Conservation (phyloP, 2,797 vertebrate species). For the Sandelia bainsii region DNA sequence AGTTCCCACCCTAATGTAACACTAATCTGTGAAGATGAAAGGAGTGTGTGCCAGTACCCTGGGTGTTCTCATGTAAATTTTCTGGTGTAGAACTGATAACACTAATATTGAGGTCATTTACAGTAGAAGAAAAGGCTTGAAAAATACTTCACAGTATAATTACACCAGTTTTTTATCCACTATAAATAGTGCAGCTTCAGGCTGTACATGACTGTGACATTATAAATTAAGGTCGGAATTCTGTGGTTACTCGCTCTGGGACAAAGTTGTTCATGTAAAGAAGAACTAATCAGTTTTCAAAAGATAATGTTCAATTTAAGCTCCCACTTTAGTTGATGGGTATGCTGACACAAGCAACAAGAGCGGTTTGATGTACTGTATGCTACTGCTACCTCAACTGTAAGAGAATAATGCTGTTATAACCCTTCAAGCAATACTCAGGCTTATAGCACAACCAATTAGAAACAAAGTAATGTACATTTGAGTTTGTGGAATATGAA, state of each 20-base stretch:
- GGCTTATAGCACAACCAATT: slow-evolving; percentile 27
- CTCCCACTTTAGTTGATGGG: slow-evolving; percentile 24
- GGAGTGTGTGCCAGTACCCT: slow-evolving; percentile 22
- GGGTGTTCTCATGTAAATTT: slow-evolving; percentile 49
- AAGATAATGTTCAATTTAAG: slow-evolving; percentile 48
- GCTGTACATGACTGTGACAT: slow-evolving; percentile 57
- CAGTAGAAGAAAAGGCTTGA: slow-evolving; percentile 56
- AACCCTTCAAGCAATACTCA: slow-evolving; percentile 40
- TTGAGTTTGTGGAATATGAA: slow-evolving; percentile 42
- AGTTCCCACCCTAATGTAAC: slow-evolving; percentile 15
- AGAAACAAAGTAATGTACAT: slow-evolving; percentile 18
- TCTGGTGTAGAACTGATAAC: slow-evolving; percentile 51
- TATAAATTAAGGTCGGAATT: slow-evolving; percentile 59
- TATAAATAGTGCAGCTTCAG: slow-evolving; percentile 57
- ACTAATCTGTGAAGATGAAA: slow-evolving; percentile 13
- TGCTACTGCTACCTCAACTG: slow-evolving; percentile 13
- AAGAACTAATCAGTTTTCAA: slow-evolving; percentile 47
- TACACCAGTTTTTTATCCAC: slow-evolving; percentile 47
- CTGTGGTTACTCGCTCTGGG: slow-evolving; percentile 46
- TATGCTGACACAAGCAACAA: slow-evolving; percentile 29
- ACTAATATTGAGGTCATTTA: slow-evolving; percentile 61
- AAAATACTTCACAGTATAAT: slow-evolving; percentile 51
- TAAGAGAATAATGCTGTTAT: slow-evolving; percentile 17
- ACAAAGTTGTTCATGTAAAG: slow-evolving; percentile 44
- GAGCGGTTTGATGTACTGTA: slow-evolving; percentile 6